phyloP scores from a whole-genome alignment of 2,113 vertebrate genomes.

The Nycticebus coucang region DNA sequence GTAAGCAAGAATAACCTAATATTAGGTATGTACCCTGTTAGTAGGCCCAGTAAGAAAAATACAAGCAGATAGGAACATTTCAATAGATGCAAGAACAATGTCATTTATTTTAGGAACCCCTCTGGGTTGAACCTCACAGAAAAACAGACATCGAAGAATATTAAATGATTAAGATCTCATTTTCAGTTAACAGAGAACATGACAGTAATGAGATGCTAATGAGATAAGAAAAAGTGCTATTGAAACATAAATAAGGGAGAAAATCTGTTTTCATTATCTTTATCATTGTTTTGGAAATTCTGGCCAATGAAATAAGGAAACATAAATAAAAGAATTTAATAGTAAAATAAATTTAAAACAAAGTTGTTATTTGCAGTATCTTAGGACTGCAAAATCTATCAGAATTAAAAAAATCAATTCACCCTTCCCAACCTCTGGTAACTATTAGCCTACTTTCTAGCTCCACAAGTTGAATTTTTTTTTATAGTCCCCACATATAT shows the following conservation, averaged over 20 bases:
- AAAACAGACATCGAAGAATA: neutral
- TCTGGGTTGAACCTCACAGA: neutral
- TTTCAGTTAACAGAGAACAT: neutral
- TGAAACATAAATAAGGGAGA: neutral
- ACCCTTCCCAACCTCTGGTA: no score
- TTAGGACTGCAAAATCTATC: neutral
- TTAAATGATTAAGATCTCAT: neutral
- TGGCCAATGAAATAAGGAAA: neutral
- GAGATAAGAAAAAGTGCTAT: neutral
- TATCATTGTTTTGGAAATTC: neutral
- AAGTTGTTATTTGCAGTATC: neutral
- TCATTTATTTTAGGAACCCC: neutral
- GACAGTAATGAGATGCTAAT: neutral
- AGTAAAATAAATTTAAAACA: constrained; percentile 15
- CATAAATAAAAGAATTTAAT: neutral
- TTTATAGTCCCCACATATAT: no score
- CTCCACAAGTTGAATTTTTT: no score
- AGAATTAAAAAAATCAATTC: neutral
- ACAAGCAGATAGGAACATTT: neutral
- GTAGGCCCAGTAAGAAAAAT: neutral
- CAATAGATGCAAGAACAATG: neutral
- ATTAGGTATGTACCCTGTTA: neutral
- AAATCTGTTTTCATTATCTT: neutral
- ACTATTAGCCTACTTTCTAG: no score
- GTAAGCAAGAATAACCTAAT: neutral